A percentile compares a stretch with the other conserved stretches of the same genome.
Evolutionary conservation across 2,797 vertebrate genomes (phyloP).

Genomic region (Micrastur ruficollis): DNA sequence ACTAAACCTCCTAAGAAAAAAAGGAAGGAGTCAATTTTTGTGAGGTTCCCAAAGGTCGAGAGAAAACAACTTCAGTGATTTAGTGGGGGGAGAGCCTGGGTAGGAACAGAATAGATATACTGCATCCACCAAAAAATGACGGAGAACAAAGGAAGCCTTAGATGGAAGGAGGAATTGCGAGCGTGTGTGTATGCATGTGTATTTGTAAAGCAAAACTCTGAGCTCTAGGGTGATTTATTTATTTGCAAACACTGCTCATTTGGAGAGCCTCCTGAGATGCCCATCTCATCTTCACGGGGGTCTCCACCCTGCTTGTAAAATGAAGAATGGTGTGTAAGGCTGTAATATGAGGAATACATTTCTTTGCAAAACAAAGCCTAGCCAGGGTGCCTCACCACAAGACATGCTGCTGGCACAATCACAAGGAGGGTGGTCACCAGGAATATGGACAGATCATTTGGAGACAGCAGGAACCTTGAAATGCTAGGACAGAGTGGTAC

Average conservation of each 20-base stretch:
- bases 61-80: neutral
- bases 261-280: neutral
- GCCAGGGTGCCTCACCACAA: neutral
- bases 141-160: neutral
- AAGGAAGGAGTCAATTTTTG: neutral
- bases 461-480: neutral
- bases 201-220: neutral
- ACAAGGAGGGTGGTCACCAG: neutral
- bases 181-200: neutral
- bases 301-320: conserved; percentile 1
- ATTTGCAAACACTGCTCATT: neutral
- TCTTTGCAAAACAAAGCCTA: neutral
- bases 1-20: neutral
- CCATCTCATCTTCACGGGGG: neutral
- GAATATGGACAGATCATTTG: neutral
- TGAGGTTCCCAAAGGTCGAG: neutral
- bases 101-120: neutral
- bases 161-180: neutral
- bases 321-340: neutral
- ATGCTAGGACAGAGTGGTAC: neutral
- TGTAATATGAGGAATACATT: conserved; percentile 18
- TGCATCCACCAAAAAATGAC: neutral
- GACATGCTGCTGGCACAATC: neutral
- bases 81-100: neutral
- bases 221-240: neutral